Evolutionary conservation across 1,140 invertebrate species (phyloP).

Genomic region (Lepeophtheirus salmonis): DNA sequence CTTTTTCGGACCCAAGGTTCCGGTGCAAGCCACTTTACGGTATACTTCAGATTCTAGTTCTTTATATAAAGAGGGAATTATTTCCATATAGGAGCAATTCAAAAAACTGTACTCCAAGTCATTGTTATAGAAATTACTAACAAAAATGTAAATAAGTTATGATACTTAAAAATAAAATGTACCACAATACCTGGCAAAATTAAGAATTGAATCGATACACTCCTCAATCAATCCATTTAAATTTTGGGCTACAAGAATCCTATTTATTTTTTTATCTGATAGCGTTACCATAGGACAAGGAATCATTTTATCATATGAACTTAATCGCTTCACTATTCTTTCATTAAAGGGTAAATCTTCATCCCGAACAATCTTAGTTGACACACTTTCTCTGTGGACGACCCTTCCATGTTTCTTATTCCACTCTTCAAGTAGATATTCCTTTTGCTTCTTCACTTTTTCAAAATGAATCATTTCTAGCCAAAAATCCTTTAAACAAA

Average conservation of each 20-base stretch:
- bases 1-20: constrained; percentile 29
- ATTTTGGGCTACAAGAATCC: background rate
- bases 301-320: background rate
- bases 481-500: background rate
- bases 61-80: constrained; percentile 42
- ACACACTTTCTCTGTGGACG: background rate
- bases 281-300: background rate
- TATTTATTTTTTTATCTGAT: background rate
- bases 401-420: background rate
- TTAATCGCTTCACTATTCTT: constrained; percentile 1
- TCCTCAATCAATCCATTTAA: background rate
- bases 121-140: background rate
- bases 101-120: constrained; percentile 42
- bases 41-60: constrained; percentile 37
- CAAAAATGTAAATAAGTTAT: background rate
- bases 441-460: background rate
- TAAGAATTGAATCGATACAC: background rate
- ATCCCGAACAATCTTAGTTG: background rate
- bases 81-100: constrained; percentile 43
- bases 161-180: too few relatives aligned
- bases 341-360: background rate
- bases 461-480: background rate
- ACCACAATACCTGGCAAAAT: background rate
- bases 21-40: constrained; percentile 32
- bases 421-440: background rate